Evolutionary conservation across 1,140 invertebrate genomes (phyloP), one percentile per base, ranked within the genome.

Genomic region (Proales similis): DNA sequence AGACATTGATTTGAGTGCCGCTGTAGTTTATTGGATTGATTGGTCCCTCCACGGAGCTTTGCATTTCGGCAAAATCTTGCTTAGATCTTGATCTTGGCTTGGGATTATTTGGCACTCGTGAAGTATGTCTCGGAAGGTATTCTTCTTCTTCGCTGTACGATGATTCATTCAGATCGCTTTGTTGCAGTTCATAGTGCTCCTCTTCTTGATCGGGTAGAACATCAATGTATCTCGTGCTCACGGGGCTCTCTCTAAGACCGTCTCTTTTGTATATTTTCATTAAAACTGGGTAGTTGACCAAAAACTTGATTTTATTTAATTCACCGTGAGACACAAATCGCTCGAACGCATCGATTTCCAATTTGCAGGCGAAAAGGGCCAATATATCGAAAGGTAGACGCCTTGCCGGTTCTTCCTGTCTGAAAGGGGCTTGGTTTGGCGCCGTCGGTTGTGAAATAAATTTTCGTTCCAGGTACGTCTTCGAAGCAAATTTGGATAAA

Each of bases 1-100:
- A 77, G 6, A 75, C 68, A 67, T 77, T 77, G 33, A 77, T 73
- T 68, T 77, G 75, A 9, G 75, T 77, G 2, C 75, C 75, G 27
- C 72, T 71, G 53, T 76, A 74, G 63, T 76, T 77, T 6, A 69
- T 71, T 3, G 74, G 72, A 38, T 72, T 71, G 46, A 76, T 73
- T 5, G 74, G 72, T 4, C 71, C 72, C 48, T 74, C 72, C 5
- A 24, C 26, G 45, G 26, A 60, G n/a, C 53, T 30, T 61, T 60
- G 36, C 30, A 48, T n/a, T 14, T 64, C 48, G 11, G 22, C 36
- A 19, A n/a, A 61, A 20, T 43, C 51, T 46, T 30, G 22, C 0
- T 12, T 32, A 33, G 38, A 20, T 14, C 32, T 24, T 17, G 27
- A 11, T 24, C 63, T 43, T 12, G 42, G 27, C 24, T 30, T 9